Conservation (phyloP, 2,113 vertebrate species). For the Deroptyus accipitrinus region DNA sequence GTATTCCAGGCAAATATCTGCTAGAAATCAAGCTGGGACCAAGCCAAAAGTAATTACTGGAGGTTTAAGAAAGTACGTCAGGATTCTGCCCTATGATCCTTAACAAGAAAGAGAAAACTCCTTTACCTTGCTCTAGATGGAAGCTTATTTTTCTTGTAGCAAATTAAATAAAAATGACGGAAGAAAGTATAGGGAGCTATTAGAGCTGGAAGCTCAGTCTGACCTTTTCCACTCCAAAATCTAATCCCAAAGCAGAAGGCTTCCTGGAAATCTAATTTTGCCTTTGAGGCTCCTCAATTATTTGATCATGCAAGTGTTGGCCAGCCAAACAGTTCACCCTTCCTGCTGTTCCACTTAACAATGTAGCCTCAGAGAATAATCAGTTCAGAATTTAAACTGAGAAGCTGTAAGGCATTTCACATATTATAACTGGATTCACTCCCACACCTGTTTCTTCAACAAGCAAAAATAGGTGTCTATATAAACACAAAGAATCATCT, state of each 20-base stretch:
- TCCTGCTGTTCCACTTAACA: constrained; percentile 24
- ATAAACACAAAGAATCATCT: neutral
- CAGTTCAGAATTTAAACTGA: constrained; percentile 6
- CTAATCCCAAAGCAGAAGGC: constrained; percentile 33
- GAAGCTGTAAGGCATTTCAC: constrained; percentile 2
- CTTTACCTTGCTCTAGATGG: neutral
- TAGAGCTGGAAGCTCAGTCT: constrained; percentile 3
- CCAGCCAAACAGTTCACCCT: constrained; percentile 30
- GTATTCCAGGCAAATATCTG: neutral
- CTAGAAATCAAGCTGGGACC: neutral
- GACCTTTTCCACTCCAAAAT: constrained; percentile 59
- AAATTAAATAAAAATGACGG: constrained; percentile 48
- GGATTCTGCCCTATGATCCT: neutral
- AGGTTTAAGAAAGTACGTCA: neutral
- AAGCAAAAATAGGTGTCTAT: neutral
- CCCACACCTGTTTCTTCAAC: constrained; percentile 20
- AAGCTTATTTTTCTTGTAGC: constrained; percentile 28
- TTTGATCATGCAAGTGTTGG: constrained; percentile 3
- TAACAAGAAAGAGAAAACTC: constrained; percentile 19
- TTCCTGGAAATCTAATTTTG: constrained; percentile 56
- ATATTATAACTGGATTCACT: neutral
- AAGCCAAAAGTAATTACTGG: constrained; percentile 13
- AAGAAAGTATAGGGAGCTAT: constrained; percentile 15
- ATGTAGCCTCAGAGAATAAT: constrained; percentile 3
- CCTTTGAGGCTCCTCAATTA: constrained; percentile 35